Evolutionary conservation across 2,888 invertebrate species (phyloP).

Genomic region (Spicauda simplicius): DNA sequence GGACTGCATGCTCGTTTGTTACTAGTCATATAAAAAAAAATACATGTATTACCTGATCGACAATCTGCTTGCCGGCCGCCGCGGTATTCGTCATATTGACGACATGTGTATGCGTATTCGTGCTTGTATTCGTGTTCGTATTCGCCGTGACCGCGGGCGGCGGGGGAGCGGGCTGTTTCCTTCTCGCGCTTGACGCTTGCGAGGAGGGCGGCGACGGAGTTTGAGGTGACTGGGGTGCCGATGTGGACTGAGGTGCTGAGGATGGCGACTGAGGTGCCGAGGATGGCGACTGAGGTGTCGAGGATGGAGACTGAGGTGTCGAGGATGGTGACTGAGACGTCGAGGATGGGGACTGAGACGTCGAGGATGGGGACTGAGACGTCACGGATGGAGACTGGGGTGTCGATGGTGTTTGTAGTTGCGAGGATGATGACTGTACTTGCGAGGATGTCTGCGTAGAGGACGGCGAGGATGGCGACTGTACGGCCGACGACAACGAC

Average conservation of each 20-base stretch:
- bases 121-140: not conserved
- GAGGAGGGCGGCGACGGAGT: constrained; percentile 13
- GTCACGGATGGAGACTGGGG: constrained; percentile 26
- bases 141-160: constrained; percentile 37
- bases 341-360: constrained; percentile 39
- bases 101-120: too few relatives aligned
- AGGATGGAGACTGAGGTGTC: constrained; percentile 13
- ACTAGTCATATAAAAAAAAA: too few relatives aligned
- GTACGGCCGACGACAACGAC: not conserved
- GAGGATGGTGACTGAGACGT: not conserved
- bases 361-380: constrained; percentile 24
- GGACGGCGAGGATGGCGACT: not conserved
- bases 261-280: constrained; percentile 40
- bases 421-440: not conserved
- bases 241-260: constrained; percentile 43
- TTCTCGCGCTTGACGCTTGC: constrained; percentile 11
- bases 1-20: too few relatives aligned
- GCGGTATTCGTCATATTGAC: constrained; percentile 61
- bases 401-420: constrained; percentile 7
- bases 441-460: constrained; percentile 31
- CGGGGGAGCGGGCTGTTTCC: constrained; percentile 41
- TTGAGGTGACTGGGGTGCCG: constrained; percentile 34
- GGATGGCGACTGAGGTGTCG: not conserved
- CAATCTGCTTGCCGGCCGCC: constrained; percentile 61
- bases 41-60: constrained; percentile 59